A percentile compares a stretch with the other conserved stretches of the same genome.
These are phyloP conservation scores for Athripsodes cinereus DNA, from an alignment of 2,888 invertebrate species.

Conservation along the genomic window DNA sequence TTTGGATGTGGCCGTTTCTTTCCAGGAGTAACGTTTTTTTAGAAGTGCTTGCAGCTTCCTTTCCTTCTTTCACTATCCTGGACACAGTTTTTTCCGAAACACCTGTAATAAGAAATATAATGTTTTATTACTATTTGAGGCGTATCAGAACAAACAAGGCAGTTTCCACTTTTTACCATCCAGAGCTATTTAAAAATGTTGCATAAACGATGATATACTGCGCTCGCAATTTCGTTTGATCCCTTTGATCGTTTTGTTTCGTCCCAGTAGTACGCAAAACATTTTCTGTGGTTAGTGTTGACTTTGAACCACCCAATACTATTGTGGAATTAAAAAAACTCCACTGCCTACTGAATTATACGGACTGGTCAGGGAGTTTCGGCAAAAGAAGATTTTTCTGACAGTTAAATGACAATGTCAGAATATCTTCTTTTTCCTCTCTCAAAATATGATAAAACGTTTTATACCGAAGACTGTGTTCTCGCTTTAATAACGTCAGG, in stretches of 20 bases:
- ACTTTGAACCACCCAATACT: constrained; percentile 1
- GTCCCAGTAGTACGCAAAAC: constrained; percentile 6
- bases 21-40: not conserved
- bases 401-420: constrained; percentile 28
- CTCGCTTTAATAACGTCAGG: constrained; percentile 27
- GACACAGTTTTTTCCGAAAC: constrained; percentile 2
- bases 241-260: not conserved
- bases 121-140: not conserved
- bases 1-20: not conserved
- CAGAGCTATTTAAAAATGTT: no score
- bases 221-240: not conserved
- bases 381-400: constrained; percentile 29
- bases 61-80: not conserved
- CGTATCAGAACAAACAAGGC: not conserved
- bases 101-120: not conserved
- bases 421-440: constrained; percentile 25
- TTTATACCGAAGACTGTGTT: constrained; percentile 28
- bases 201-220: not conserved
- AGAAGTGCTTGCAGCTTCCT: not conserved
- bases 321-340: constrained; percentile 4
- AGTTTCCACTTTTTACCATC: no score
- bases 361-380: constrained; percentile 1
- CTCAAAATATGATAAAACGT: constrained; percentile 29
- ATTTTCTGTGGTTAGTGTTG: constrained; percentile 1
- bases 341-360: not conserved